These are phyloP conservation scores for Meteorus cinctellus DNA, from an alignment of 2,888 invertebrate species.

Conservation along the genomic window DNA sequence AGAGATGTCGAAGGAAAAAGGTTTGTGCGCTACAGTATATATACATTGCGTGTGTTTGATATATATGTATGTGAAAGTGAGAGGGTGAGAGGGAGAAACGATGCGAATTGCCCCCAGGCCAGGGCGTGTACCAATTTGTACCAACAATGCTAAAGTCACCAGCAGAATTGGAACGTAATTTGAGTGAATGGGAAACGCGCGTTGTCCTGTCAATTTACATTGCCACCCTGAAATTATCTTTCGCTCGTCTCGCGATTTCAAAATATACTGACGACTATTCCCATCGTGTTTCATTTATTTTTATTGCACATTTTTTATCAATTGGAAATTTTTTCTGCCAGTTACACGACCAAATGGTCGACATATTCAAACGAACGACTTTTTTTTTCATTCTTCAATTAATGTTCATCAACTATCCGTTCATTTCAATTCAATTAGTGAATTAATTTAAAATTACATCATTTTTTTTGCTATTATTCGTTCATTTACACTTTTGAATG, in stretches of 20 bases:
- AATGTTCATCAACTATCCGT: no score
- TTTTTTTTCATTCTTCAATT: no score
- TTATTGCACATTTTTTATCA: background rate
- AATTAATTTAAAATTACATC: no score
- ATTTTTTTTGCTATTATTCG: no score
- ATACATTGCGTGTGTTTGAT: conserved; percentile 38
- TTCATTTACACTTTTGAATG: no score
- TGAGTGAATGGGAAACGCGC: conserved; percentile 69
- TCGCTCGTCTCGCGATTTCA: conserved; percentile 56
- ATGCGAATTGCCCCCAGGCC: conserved; percentile 54
- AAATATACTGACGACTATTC: conserved; percentile 59
- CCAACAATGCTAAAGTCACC: conserved; percentile 73
- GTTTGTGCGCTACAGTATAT: conserved; percentile 39
- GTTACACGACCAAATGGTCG: background rate
- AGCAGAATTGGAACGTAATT: conserved; percentile 72
- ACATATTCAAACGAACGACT: no score
- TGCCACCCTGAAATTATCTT: conserved; percentile 69
- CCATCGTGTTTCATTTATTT: background rate
- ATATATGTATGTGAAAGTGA: conserved; percentile 45
- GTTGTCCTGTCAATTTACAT: conserved; percentile 72
- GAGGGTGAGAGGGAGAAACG: conserved; percentile 45
- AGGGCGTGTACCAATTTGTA: conserved; percentile 73
- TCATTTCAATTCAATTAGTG: no score
- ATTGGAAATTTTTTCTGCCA: background rate
- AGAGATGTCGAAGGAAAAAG: background rate